Conservation (phyloP, 1,140 invertebrate genomes). For the Rhysida immarginata region DNA sequence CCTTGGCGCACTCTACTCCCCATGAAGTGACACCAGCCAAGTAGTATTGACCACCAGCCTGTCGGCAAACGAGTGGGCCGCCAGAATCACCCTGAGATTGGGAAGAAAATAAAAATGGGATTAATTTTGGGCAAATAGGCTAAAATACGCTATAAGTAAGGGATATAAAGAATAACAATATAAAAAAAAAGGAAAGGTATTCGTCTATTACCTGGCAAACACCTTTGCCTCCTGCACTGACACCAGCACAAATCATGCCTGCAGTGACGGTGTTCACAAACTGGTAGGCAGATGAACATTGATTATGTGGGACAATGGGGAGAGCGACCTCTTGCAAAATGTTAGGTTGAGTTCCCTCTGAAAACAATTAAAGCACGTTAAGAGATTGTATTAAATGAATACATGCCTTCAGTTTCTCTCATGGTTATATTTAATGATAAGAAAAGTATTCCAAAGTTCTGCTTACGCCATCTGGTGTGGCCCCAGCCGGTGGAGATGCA, state of each 20-base stretch:
- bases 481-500: constrained; percentile 91
- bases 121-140: too few relatives aligned
- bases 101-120: too few relatives aligned
- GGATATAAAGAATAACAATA: too few relatives aligned
- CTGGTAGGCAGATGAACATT: neutral
- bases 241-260: constrained; percentile 75
- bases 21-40: neutral
- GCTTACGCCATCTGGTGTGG: neutral
- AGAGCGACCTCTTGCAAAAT: neutral
- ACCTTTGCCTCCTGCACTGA: constrained; percentile 52
- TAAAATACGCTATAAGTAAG: too few relatives aligned
- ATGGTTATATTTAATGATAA: too few relatives aligned
- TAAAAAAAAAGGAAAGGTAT: too few relatives aligned
- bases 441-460: too few relatives aligned
- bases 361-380: too few relatives aligned
- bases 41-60: neutral
- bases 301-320: neutral
- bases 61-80: neutral
- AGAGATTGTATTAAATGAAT: too few relatives aligned
- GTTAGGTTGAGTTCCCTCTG: neutral
- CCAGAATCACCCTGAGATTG: neutral
- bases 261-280: constrained; percentile 40
- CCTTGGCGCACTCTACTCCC: neutral
- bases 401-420: too few relatives aligned
- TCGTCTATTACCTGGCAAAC: constrained; percentile 50